phyloP scores from a whole-genome alignment of 2,888 invertebrate genomes.

The Rhagophthalmus giganteus region DNA sequence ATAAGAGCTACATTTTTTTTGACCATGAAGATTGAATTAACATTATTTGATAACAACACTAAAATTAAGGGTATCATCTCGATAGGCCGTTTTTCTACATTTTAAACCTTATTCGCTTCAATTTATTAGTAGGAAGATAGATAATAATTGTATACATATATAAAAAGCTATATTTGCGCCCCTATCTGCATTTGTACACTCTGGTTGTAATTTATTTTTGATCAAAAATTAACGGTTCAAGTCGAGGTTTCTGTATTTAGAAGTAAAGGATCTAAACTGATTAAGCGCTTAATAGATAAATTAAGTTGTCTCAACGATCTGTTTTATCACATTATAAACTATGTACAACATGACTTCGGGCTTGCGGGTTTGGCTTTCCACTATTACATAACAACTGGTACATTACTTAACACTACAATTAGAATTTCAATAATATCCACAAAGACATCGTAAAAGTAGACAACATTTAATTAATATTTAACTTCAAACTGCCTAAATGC shows the following conservation, averaged over 20 bases:
- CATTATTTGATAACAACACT: slow-evolving; percentile 48
- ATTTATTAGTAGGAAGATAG: background rate
- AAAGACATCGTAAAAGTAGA: slow-evolving; percentile 32
- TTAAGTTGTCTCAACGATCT: slow-evolving; percentile 6
- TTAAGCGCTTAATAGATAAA: too few species aligned
- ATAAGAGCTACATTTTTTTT: slow-evolving; percentile 48
- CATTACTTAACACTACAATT: slow-evolving; percentile 32
- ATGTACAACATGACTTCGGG: slow-evolving; percentile 23
- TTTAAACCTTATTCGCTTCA: slow-evolving; percentile 8
- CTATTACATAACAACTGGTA: slow-evolving; percentile 24
- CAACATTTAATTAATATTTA: slow-evolving; percentile 35
- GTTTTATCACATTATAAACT: slow-evolving; percentile 29
- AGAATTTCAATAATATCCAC: slow-evolving; percentile 36
- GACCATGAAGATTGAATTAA: slow-evolving; percentile 46
- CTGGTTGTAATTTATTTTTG: too few species aligned
- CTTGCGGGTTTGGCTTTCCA: slow-evolving; percentile 7
- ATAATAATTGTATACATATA: background rate
- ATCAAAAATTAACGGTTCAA: too few species aligned
- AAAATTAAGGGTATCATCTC: slow-evolving; percentile 35
- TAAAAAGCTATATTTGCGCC: background rate
- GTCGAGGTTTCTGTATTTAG: too few species aligned
- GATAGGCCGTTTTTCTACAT: slow-evolving; percentile 22
- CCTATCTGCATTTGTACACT: background rate
- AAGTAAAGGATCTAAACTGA: too few species aligned
- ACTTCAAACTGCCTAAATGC: slow-evolving; percentile 32